Percentiles rank a stretch among this genome's conserved stretches.
phyloP scores from a whole-genome alignment of 2,113 vertebrate genomes.

The Platycercus adscitus region DNA sequence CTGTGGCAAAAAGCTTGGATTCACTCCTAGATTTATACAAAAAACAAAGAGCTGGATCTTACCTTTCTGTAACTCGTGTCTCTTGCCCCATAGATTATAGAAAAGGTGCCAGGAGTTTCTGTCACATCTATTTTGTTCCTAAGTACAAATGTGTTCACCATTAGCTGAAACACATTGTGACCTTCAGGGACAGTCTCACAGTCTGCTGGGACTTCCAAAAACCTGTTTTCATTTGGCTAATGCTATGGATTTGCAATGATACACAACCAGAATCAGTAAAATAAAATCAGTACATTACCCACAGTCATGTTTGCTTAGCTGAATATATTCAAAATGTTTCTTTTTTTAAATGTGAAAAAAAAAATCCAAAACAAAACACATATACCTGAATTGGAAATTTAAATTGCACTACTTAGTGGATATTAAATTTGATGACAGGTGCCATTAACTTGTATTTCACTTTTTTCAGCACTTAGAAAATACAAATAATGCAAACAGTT shows the following conservation, averaged over 20 bases:
- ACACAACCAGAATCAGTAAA: neutral
- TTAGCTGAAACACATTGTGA: neutral
- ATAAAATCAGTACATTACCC: neutral
- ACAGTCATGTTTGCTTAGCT: neutral
- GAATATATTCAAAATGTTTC: neutral
- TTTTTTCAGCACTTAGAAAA: neutral
- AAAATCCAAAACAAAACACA: neutral
- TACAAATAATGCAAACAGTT: neutral
- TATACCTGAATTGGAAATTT: neutral
- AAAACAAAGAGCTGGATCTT: neutral
- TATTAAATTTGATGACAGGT: neutral
- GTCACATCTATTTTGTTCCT: neutral
- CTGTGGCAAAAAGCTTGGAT: slow-evolving; percentile 2
- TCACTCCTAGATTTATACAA: neutral
- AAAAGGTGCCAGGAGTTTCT: neutral
- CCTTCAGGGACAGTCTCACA: neutral
- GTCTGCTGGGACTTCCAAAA: neutral
- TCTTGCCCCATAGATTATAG: neutral
- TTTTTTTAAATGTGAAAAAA: neutral
- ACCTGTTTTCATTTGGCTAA: neutral
- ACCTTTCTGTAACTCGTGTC: neutral
- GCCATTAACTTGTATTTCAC: neutral
- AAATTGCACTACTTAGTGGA: neutral
- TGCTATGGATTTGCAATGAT: neutral
- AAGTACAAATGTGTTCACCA: neutral